Percentiles rank a stretch among this genome's conserved stretches.
These are phyloP conservation scores for Acipenser oxyrinchus DNA, from an alignment of 2,797 vertebrate genomes.

Conservation along the genomic window DNA sequence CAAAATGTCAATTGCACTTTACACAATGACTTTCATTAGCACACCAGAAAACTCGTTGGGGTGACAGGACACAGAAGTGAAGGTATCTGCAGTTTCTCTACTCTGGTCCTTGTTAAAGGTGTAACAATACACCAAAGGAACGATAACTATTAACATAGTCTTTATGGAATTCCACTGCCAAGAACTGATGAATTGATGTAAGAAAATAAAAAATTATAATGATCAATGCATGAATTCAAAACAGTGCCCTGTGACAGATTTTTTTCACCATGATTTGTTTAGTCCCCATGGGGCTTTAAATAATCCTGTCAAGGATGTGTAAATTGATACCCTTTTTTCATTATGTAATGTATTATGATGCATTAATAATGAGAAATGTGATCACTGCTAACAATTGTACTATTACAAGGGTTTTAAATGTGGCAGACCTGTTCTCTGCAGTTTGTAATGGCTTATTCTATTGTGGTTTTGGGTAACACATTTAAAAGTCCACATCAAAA, in stretches of 20 bases:
- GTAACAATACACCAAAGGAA: too few relatives aligned
- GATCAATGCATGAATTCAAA: background rate
- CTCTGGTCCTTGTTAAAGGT: too few relatives aligned
- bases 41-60: too few relatives aligned
- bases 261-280: too few relatives aligned
- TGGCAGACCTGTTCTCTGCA: background rate
- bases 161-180: too few relatives aligned
- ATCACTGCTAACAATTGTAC: background rate
- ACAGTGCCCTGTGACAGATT: background rate
- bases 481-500: background rate
- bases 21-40: too few relatives aligned
- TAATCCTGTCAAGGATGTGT: background rate
- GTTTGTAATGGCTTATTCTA: background rate
- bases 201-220: background rate
- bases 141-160: too few relatives aligned
- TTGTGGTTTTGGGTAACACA: background rate
- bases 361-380: conserved; percentile 1
- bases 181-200: background rate
- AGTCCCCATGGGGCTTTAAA: background rate
- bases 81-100: too few relatives aligned
- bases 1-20: too few relatives aligned
- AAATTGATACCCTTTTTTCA: background rate
- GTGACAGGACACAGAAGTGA: too few relatives aligned
- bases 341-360: background rate
- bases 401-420: background rate